Base-by-base conservation (phyloP, 2,888 invertebrate genomes). In the Drosophila engyochracea region DNA sequence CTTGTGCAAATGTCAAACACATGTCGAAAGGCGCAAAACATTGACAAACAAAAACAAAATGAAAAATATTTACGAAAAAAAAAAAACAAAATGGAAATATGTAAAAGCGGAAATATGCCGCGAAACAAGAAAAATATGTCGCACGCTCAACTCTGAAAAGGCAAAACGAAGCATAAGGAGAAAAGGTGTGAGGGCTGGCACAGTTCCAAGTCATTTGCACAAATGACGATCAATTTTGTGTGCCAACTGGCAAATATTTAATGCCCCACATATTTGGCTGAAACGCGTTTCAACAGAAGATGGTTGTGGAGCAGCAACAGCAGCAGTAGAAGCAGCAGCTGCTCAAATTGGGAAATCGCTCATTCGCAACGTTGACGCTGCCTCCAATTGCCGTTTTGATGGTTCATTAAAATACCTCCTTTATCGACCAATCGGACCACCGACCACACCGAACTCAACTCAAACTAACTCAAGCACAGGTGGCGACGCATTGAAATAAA, bases 11-110 rank as follows among this genome's bases (percentile, higher is more conserved):
- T 86, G 81, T 76, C 85, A 81, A 89, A 90, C 91, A 90, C 76
- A 87, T 90, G 91, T 85, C 82, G 87, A 81, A 79, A 74, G 85
- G 74, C 75, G 76, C 87, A 76, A 86, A 75, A 81, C 79, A 88
- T 83, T 85, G 74, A 71, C 82, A 87, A 88, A 68, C 74, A 76
- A 90, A 87, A 88, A 68, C 74, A 76, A 91, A 86, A 90, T 89
- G 76, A 76, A 79, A 90, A 90, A 89, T 83, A 79, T 83, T 81
- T 72, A 76, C 89, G 81, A 75, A 75, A 79, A 28, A 28, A 28
- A 28, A 28, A 79, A 80, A 67, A 66, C 64, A 70, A 70, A 75
- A 72, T 74, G 80, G 58, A 74, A 85, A 71, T 39, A 30, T 57
- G 28, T 69, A 61, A 74, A 61, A 69, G 19, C 30, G 58, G 57